phyloP scores from a whole-genome alignment of 2,113 vertebrate genomes.

The Etheostoma cragini region DNA sequence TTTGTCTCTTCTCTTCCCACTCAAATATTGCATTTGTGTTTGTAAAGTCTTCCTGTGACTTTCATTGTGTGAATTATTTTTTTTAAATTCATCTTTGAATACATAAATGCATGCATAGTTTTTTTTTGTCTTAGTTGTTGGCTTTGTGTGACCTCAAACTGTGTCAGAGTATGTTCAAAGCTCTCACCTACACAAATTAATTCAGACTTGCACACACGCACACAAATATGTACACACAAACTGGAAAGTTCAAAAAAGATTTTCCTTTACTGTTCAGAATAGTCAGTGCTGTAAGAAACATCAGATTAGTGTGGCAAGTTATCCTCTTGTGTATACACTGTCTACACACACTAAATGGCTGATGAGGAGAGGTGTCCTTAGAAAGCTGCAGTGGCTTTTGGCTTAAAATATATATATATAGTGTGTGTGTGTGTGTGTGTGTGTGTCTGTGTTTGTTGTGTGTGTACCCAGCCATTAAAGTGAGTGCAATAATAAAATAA shows the following conservation, averaged over 20 bases:
- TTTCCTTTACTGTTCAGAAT: constrained; percentile 40
- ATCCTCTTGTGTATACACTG: constrained; percentile 39
- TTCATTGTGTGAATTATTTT: neutral
- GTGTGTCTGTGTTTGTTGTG: neutral
- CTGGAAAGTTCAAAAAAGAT: constrained; percentile 18
- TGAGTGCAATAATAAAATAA: constrained; percentile 69
- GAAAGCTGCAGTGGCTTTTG: constrained; percentile 46
- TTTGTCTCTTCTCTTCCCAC: neutral
- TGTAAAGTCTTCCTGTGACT: constrained; percentile 10
- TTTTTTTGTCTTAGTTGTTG: constrained; percentile 16
- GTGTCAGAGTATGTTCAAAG: constrained; percentile 43
- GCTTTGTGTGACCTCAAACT: constrained; percentile 44
- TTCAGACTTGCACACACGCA: neutral
- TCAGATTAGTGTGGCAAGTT: constrained; percentile 48
- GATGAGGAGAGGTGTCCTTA: constrained; percentile 37
- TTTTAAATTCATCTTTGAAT: constrained; percentile 23
- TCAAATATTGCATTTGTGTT: neutral
- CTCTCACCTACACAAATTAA: constrained; percentile 22
- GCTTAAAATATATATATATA: constrained; percentile 56
- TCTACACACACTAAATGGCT: constrained; percentile 27
- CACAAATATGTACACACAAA: neutral
- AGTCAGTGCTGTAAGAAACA: constrained; percentile 53
- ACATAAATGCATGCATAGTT: neutral
- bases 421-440: neutral
- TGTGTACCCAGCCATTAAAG: constrained; percentile 54